A percentile compares a stretch with the other conserved stretches of the same genome.
These are phyloP conservation scores for Phalacrocorax aristotelis DNA, from an alignment of 2,113 vertebrate genomes.

Conservation along the genomic window DNA sequence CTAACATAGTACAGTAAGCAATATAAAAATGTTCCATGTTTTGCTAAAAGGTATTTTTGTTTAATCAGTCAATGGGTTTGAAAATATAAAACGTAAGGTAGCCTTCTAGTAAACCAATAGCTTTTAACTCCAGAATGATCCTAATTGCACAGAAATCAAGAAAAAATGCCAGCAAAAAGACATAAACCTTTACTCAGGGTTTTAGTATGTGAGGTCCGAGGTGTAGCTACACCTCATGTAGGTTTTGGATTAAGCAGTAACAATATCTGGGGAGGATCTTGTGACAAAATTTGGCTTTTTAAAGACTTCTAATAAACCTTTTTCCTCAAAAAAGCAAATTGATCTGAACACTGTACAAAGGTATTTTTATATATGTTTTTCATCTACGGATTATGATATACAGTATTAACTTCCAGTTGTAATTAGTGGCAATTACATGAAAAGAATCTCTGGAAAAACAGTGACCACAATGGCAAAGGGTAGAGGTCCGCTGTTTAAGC, in stretches of 20 bases:
- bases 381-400: neutral
- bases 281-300: neutral
- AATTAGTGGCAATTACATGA: neutral
- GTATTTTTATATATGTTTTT: neutral
- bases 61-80: neutral
- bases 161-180: neutral
- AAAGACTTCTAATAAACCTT: neutral
- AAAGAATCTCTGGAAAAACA: neutral
- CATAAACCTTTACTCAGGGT: constrained; percentile 7
- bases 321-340: neutral
- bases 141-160: neutral
- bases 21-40: neutral
- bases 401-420: neutral
- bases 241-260: neutral
- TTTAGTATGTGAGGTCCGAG: neutral
- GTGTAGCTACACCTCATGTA: neutral
- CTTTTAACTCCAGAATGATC: neutral
- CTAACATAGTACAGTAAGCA: neutral
- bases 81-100: neutral
- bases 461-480: neutral
- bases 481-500: neutral
- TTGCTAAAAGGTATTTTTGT: neutral
- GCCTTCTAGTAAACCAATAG: neutral
- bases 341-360: neutral
- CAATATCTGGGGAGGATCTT: neutral